Evolutionary conservation across 2,888 invertebrate genomes (phyloP), one percentile per base, ranked within the genome.

Genomic region (Metalampra italica): DNA sequence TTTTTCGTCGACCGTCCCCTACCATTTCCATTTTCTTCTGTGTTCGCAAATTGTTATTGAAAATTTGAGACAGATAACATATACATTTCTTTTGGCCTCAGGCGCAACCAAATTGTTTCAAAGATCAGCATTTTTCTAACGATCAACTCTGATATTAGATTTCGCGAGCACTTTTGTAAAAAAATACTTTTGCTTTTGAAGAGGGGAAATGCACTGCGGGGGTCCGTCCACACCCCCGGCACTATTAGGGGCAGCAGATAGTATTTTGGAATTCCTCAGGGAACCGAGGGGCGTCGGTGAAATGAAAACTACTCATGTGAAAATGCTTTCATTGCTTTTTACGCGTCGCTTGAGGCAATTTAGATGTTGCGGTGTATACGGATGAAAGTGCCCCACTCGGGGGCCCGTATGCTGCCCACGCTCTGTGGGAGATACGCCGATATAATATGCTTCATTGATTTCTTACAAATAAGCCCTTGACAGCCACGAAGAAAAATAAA

Each of bases 301-400:
- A 83, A 85, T 84, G 84, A 81, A 81, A 84, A 83, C 82, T 83
- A 73, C 74, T 80, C 83, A 84, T 84, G 86, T 85, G 86, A 83
- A 86, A 87, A 84, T 78, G 84, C 82, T 85, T 86, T 84, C 82
- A 82, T 83, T 84, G 87, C 84, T 80, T 85, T 85, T 87, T 81
- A 79, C 84, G 82, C 84, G 76, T 79, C 77, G 84, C 87, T 78
- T 68, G 79, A 77, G 86, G 86, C 85, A 80, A 86, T 82, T 84
- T 78, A 78, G 78, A 75, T 73, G 75, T 78, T 81, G 82, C 73
- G 81, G 82, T 81, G 78, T 81, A 82, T 82, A 71, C 66, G 56
- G 63, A 69, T 68, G 69, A 64, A 64, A 68, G 66, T 57, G 57
- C 61, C 54, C 62, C 66, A 53, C 50, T 67, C 69, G 75, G 66